Evolutionary conservation across 2,797 vertebrate species (phyloP).

Genomic region (Austrolebias charrua): DNA sequence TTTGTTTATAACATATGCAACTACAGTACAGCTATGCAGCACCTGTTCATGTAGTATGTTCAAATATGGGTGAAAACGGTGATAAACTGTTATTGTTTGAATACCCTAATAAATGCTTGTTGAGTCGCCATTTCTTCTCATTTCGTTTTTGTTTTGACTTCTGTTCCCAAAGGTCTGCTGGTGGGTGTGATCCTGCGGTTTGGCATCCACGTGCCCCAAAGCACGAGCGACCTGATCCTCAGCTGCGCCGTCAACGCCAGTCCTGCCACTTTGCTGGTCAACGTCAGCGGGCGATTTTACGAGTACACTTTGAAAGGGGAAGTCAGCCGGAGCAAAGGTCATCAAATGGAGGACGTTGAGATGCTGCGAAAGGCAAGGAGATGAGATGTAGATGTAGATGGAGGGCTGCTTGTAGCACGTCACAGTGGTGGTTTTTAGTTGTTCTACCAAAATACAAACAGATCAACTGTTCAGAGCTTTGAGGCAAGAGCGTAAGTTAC

Average conservation of each 20-base stretch:
- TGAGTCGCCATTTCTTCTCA: not conserved
- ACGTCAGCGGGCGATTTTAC: slow-evolving; percentile 93
- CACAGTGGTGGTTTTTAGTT: not conserved
- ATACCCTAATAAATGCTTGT: not conserved
- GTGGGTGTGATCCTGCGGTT: slow-evolving; percentile 93
- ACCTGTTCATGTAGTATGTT: no score
- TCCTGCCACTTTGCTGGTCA: slow-evolving; percentile 90
- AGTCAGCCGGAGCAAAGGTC: slow-evolving; percentile 86
- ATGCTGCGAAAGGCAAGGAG: slow-evolving; percentile 89
- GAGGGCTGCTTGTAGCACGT: not conserved
- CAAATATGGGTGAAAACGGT: no score
- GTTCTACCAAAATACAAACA: not conserved
- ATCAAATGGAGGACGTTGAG: slow-evolving; percentile 91
- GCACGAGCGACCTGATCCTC: slow-evolving; percentile 85
- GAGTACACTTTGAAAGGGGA: slow-evolving; percentile 95
- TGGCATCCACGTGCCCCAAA: slow-evolving; percentile 89
- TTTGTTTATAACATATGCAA: no score
- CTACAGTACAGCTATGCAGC: no score
- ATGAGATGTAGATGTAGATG: no score
- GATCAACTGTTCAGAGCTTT: not conserved
- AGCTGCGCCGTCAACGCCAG: slow-evolving; percentile 90
- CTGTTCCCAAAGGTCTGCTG: slow-evolving; percentile 82
- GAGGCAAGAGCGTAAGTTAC: no score
- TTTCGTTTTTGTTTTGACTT: not conserved
- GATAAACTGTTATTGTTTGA: not conserved